Evolutionary conservation across 2,888 invertebrate genomes (phyloP).

Genomic region (Limnephilus auricula): DNA sequence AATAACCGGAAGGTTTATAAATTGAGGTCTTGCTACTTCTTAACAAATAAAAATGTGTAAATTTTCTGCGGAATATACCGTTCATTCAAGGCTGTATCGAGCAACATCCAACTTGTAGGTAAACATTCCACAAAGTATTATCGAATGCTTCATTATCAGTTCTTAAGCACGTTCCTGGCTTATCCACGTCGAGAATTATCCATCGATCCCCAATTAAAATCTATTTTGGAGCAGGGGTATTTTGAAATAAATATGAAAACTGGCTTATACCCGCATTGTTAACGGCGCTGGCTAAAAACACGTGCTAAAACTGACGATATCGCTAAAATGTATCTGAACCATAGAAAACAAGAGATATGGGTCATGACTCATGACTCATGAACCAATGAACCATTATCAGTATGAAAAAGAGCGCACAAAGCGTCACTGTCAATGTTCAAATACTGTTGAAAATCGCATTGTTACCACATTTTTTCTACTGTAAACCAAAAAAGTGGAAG

Average conservation of each 20-base stretch:
- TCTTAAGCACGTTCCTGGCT: background rate
- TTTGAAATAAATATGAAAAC: background rate
- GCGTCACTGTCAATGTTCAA: too few species aligned
- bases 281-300: background rate
- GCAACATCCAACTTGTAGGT: background rate
- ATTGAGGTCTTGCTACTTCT: too few species aligned
- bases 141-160: background rate
- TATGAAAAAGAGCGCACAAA: too few species aligned
- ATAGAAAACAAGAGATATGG: too few species aligned
- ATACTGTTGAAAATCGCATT: too few species aligned
- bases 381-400: too few species aligned
- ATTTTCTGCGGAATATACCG: background rate
- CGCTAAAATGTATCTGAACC: too few species aligned
- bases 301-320: background rate
- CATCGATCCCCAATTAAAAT: background rate
- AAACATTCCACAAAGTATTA: background rate
- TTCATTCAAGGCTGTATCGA: background rate
- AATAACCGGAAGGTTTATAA: too few species aligned
- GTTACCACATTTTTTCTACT: too few species aligned
- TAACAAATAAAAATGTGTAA: background rate
- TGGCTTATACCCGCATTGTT: background rate
- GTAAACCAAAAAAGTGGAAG: too few species aligned
- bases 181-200: background rate
- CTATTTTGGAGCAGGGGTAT: background rate
- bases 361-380: too few species aligned